A percentile compares a stretch with the other conserved stretches of the same genome.
Conservation (phyloP, 2,888 invertebrate genomes). For the Dugesia japonica region DNA sequence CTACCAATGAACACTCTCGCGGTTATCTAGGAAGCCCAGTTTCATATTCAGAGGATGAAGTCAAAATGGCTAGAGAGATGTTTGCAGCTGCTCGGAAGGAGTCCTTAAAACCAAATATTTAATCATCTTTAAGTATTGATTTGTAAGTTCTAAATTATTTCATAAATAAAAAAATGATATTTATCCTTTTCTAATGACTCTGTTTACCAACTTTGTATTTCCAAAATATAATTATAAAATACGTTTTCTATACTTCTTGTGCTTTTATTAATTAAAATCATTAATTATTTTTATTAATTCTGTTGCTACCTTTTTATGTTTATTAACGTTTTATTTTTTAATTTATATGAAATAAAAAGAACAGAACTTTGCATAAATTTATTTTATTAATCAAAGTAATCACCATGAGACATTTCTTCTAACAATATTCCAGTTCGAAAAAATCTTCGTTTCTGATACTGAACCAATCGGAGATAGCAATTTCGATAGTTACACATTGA, state of each 20-base stretch:
- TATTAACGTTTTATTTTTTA: too few species aligned
- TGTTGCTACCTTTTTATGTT: neutral
- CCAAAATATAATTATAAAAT: too few species aligned
- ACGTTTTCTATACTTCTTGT: too few species aligned
- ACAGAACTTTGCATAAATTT: too few species aligned
- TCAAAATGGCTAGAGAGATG: conserved; percentile 31
- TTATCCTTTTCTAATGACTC: neutral
- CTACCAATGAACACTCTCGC: neutral
- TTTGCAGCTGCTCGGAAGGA: conserved; percentile 32
- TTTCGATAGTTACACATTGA: too few species aligned
- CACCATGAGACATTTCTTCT: too few species aligned
- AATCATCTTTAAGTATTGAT: conserved; percentile 10
- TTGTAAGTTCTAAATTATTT: neutral
- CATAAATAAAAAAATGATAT: neutral
- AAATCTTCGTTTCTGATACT: too few species aligned
- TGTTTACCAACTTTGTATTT: neutral
- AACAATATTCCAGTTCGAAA: too few species aligned
- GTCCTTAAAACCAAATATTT: conserved; percentile 27
- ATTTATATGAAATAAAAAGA: too few species aligned
- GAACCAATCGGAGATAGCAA: too few species aligned
- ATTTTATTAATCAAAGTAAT: too few species aligned
- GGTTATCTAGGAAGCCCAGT: neutral
- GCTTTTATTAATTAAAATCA: too few species aligned
- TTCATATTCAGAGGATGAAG: conserved; percentile 30
- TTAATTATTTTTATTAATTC: neutral